Conservation (phyloP, 2,113 vertebrate species). For the Paraplagusia blochii region DNA sequence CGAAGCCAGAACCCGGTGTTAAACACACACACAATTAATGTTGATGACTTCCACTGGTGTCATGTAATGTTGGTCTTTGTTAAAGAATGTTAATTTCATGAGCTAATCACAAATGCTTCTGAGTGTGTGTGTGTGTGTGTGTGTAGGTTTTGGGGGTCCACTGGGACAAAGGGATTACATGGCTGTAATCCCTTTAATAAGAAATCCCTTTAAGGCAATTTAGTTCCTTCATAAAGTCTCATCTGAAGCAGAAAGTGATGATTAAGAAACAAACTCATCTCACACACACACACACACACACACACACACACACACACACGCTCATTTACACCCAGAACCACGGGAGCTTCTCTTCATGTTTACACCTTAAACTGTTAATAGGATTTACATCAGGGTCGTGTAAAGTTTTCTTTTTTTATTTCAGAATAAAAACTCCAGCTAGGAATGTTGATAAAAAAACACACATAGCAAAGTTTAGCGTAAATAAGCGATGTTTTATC, state of each 20-base stretch:
- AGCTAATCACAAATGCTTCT: conserved; percentile 36
- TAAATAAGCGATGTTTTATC: no score
- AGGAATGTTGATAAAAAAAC: no score
- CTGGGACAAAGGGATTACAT: conserved; percentile 91
- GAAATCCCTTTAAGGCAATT: conserved; percentile 89
- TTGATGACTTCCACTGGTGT: conserved; percentile 8
- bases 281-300: conserved; percentile 20
- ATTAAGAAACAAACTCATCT: conserved; percentile 81
- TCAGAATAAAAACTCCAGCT: no score
- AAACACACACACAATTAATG: conserved; percentile 19
- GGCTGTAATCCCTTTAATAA: conserved; percentile 94
- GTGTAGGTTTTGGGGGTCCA: conserved; percentile 76
- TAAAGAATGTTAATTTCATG: conserved; percentile 21
- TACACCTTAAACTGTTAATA: conserved; percentile 58
- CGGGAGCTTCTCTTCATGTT: conserved; percentile 59
- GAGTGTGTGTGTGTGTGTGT: conserved; percentile 10
- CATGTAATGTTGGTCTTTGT: not conserved
- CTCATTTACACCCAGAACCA: conserved; percentile 27
- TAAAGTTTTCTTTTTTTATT: no score
- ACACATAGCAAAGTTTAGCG: no score
- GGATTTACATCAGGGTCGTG: no score
- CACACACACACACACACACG: conserved; percentile 10
- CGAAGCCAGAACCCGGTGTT: conserved; percentile 16
- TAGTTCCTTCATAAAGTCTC: conserved; percentile 88
- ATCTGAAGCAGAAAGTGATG: conserved; percentile 83